Conservation (phyloP, 2,888 invertebrate genomes). For the Plagodis pulveraria region DNA sequence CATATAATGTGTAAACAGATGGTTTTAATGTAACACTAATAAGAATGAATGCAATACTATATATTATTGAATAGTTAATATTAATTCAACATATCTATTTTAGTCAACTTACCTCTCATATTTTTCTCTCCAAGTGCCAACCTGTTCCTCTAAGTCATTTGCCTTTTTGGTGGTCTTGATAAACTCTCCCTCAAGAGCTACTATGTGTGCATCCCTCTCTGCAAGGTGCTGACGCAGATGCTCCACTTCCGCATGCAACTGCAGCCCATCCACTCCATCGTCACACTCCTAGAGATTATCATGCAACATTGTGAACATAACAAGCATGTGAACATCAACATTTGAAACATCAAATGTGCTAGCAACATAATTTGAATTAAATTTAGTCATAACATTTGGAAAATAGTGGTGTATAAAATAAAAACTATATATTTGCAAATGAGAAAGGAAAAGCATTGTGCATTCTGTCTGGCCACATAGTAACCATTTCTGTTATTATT, state of each 20-base stretch:
- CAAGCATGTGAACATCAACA: constrained; percentile 48
- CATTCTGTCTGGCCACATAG: constrained; percentile 41
- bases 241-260: constrained; percentile 94
- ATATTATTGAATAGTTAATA: no score
- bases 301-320: constrained; percentile 64
- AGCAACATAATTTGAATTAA: constrained; percentile 27
- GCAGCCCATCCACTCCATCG: constrained; percentile 78
- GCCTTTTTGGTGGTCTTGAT: constrained; percentile 91
- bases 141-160: constrained; percentile 92
- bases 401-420: constrained; percentile 36
- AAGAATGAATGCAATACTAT: no score
- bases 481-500: neutral
- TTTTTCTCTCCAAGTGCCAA: constrained; percentile 95
- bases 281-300: constrained; percentile 73
- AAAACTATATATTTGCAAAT: constrained; percentile 51
- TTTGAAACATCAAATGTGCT: constrained; percentile 11
- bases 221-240: constrained; percentile 92
- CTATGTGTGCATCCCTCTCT: constrained; percentile 93
- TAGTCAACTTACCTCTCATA: constrained; percentile 88
- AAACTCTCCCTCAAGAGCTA: constrained; percentile 94
- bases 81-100: neutral
- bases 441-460: constrained; percentile 59
- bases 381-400: constrained; percentile 11
- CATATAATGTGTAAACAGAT: no score
- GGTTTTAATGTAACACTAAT: no score